Evolutionary conservation across 2,888 invertebrate species (phyloP), one percentile per base, ranked within the genome.

Genomic region (Meiosimyza decipiens): DNA sequence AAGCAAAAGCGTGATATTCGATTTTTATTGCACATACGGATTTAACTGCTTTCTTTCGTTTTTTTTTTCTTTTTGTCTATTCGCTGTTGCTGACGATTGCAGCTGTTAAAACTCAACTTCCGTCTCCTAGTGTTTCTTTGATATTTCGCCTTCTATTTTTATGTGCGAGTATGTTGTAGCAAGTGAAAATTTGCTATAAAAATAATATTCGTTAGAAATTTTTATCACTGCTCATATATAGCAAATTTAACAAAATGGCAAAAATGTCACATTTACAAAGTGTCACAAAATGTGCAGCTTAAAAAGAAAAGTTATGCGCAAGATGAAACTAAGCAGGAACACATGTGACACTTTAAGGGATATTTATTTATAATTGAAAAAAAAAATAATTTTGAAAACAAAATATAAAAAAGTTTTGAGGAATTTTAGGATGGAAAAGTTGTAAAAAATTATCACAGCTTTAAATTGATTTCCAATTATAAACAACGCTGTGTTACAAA

Each of bases 281-380:
- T 67, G 67, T 67, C 67, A 55, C 54, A 54, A 55, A 67, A 33
- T 67, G 67, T 55, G 40, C 54, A n/a, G 55, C 40, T 16, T 16
- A 67, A 67, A 47, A 47, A 67, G 40, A 51, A 51, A 67, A 47
- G 47, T 47, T 13, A 47, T 47, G 54, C 67, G 54, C 49, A 40
- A 40, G 1, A 40, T 9, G 9, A 40, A 40, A 9, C 40, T 9
- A 40, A 40, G 40, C 3, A 40, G 40, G 9, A 40, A 40, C 28
- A 28, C 28, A 28, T 28, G 4, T 28, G 28, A 3, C 28, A 28
- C 28, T 28, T 28, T 28, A 28, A 28, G 28, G 28, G 3, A 28
- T 4, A 22, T 3, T 2, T 22, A 22, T 22, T 1, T 22, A 22
- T 22, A 22, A 22, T 22, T 22, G 28, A 28, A 28, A 4, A 28